Evolutionary conservation across 2,113 vertebrate species (phyloP).

Genomic region (Heterotis niloticus): DNA sequence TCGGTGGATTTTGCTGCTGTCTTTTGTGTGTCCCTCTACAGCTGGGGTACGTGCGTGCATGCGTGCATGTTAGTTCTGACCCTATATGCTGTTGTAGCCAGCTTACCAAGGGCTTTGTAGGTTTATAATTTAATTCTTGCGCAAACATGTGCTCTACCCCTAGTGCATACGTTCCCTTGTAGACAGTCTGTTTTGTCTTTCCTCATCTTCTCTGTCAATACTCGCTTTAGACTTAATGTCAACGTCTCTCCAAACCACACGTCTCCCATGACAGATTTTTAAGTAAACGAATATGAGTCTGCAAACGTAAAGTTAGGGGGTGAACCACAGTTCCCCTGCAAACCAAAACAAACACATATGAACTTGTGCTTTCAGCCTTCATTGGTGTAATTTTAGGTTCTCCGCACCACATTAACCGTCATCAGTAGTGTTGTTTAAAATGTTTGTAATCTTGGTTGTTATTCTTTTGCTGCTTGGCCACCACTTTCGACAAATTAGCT

Average conservation of each 20-base stretch:
- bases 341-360: neutral
- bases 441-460: too few relatives aligned
- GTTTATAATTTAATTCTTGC: conserved; percentile 14
- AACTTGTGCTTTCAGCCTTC: neutral
- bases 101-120: neutral
- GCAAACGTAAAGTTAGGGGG: neutral
- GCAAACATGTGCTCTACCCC: neutral
- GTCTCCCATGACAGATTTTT: too few relatives aligned
- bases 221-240: too few relatives aligned
- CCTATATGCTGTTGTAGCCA: neutral
- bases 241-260: too few relatives aligned
- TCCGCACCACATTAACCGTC: neutral
- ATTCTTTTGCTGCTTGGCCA: too few relatives aligned
- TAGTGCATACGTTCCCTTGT: neutral
- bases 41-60: too few relatives aligned
- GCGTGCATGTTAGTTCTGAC: neutral
- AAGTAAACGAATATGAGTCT: neutral
- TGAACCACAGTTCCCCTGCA: neutral
- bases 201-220: neutral
- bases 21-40: neutral
- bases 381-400: neutral
- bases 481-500: too few relatives aligned
- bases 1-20: neutral
- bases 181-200: neutral
- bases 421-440: neutral